Conservation (phyloP, 2,888 invertebrate genomes). For the Rutpela maculata region DNA sequence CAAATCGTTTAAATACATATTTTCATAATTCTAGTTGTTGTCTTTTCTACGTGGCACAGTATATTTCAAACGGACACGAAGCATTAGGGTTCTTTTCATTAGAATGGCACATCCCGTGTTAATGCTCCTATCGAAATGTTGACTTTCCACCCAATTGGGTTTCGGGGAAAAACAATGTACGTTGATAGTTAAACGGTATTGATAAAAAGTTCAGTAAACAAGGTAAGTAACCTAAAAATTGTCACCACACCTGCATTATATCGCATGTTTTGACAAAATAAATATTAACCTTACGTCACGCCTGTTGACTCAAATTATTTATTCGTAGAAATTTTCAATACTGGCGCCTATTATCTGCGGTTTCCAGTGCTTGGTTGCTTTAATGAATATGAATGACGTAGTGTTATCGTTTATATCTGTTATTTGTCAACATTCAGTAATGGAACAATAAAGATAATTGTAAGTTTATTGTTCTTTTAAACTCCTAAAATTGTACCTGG, state of each 20-base stretch:
- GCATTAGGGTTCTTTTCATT: background rate
- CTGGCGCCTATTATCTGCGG: slow-evolving; percentile 21
- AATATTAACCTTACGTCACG: slow-evolving; percentile 37
- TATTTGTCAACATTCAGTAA: background rate
- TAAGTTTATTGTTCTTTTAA: too few relatives aligned
- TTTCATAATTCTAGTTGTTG: too few relatives aligned
- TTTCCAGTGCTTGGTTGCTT: slow-evolving; percentile 5
- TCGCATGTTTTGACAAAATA: slow-evolving; percentile 35
- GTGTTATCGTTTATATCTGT: background rate
- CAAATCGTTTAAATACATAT: too few relatives aligned
- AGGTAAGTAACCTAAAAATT: slow-evolving; percentile 13
- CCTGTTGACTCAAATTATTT: slow-evolving; percentile 11
- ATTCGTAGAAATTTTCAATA: slow-evolving; percentile 5
- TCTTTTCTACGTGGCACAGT: too few relatives aligned
- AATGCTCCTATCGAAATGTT: background rate
- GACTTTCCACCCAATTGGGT: slow-evolving; percentile 5
- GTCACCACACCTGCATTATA: slow-evolving; percentile 28
- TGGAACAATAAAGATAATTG: background rate
- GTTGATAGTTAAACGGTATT: slow-evolving; percentile 8
- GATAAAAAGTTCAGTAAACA: slow-evolving; percentile 10
- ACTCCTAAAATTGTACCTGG: too few relatives aligned
- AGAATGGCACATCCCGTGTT: background rate
- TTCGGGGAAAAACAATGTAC: slow-evolving; percentile 21
- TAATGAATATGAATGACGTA: slow-evolving; percentile 14
- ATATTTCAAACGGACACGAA: too few relatives aligned